Base-by-base conservation (phyloP, 2,113 vertebrate species). In the Hiodon tergisus region DNA sequence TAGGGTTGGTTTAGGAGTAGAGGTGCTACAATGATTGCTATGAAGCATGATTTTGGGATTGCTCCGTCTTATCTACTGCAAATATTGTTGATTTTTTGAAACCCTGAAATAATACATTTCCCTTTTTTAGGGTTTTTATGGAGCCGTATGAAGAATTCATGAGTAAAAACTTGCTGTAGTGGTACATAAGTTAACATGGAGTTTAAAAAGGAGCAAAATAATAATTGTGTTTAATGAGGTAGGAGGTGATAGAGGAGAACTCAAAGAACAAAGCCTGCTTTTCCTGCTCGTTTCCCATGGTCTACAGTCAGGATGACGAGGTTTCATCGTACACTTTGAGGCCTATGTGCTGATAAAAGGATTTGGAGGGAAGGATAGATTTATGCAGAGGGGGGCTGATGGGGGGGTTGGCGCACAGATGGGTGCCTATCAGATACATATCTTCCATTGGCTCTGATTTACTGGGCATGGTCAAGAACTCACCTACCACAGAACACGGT, bases 331-430 rank as follows among this genome's bases (percentile, higher is more conserved):
- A 16, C 54, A 9, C 16, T 55, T 71, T 13, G 51, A 46, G 51
- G 58, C 57, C 46, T 31, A 58, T 31, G 58, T 72, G 31, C 7
- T 46, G 55, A 60, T 72, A 60, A 60, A 72, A 31, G 31, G 71
- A 14, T 72, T 60, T 52, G 71, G 70, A 57, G 69, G 69, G 53
- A 71, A 17, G 31, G 48, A 52, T 47, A 51, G 68, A 54, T 58
- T 71, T 54, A n/a, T 9, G 10, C 10, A 60, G 10, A 60, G 59
- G 50, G 58, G 4, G 17, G 58, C 47, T 9, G 70, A 7, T 50
- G 70, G 70, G 4, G 14, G 55, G 11, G 17, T 8, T 11, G 62
- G 10, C 16, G 3, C 54, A 14, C 16, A 52, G 68, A 17, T 69
- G 46, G 51, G 46, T 14, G 7, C n/a, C 31, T 48, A 47, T 57